Evolutionary conservation across 2,113 vertebrate genomes (phyloP), one percentile per base, ranked within the genome.

Genomic region (Epinephelus lanceolatus): DNA sequence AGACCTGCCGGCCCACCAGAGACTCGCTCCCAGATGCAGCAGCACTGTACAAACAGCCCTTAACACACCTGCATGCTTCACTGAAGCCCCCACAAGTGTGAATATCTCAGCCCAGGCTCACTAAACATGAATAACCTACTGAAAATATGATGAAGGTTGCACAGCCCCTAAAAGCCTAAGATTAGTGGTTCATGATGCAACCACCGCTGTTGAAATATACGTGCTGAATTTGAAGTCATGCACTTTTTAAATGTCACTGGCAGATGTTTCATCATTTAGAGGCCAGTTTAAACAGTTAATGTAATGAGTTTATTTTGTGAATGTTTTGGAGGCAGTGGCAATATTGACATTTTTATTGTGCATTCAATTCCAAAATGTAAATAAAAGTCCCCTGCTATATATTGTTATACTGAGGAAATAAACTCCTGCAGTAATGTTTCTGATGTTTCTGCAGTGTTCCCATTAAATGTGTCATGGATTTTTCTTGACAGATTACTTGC

Each of bases 21-120:
- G 88, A 37, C 79, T 78, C 23, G 1, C 61, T 70, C 71, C 67
- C 51, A 76, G 76, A 80, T 57, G 75, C 76, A 63, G 75, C 82
- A 70, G 74, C 86, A 27, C 88, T 91, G 83, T 67, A 81, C 63
- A 84, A 88, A 81, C 80, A 86, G 84, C 84, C 87, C 79, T 83
- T 83, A 86, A 70, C 78, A 93, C 91, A 90, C 89, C 87, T 92
- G 87, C 90, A 89, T 68, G 93, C 87, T 93, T 92, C 86, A 90
- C 81, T 93, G 88, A 76, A 81, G 89, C 65, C 79, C 60, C 81
- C 69, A 87, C 84, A 87, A 83, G 87, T 88, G 91, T 90, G 83
- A 94, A 87, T 91, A 87, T 87, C 74, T 88, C 92, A 91, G 90
- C 76, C 40, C 9, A 81, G 87, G 80, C 84, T 93, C 1, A 79